Evolutionary conservation across 2,113 vertebrate genomes (phyloP), one percentile per base, ranked within the genome.

Genomic region (rabbit (Oryctolagus cuniculus)): DNA sequence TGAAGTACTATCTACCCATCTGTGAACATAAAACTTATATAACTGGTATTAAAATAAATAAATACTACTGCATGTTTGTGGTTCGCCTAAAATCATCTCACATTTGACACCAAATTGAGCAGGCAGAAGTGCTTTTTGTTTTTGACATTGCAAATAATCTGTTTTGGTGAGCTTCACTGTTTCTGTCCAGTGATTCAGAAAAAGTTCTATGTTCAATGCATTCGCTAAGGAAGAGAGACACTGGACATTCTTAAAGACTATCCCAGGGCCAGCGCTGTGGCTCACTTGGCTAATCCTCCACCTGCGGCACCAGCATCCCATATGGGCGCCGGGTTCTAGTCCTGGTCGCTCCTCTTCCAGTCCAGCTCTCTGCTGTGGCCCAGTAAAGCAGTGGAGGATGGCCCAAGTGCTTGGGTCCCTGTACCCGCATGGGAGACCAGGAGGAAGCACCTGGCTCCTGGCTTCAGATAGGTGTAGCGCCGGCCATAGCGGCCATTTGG

Each of bases 31-130:
- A 2, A 87, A 53, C 2, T 90, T 90, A 83, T 80, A 55, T 63
- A 27, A 81, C 38, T 38, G 22, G 0, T 38, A 66, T 66, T 55
- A 51, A 44, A 92, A 77, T 19, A 89, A 91, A 80, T 53, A 93
- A 58, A 79, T 16, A 86, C 13, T 61, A 29, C 34, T 66, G 36
- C 58, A 29, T 38, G 55, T 51, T 88, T 93, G 31, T 83, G 29
- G 77, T 90, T 90, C 61, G 89, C 44, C 82, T 75, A 77, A 84
- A 94, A 90, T 79, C 53, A 64, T 80, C 25, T 86, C 69, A 53
- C 11, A n/a, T 69, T 84, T 34, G 31, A 86, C 31, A 25, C 25
- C 31, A 34, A 17, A 15, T 5, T 73, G 53, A 38, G 49, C 31
- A 74, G 36, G 11, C 34, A 84, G 29, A 63, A 36, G 31, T 16